Percentiles rank a stretch among this genome's conserved stretches.
Conservation (phyloP, 2,888 invertebrate genomes). For the Melanotus villosus region DNA sequence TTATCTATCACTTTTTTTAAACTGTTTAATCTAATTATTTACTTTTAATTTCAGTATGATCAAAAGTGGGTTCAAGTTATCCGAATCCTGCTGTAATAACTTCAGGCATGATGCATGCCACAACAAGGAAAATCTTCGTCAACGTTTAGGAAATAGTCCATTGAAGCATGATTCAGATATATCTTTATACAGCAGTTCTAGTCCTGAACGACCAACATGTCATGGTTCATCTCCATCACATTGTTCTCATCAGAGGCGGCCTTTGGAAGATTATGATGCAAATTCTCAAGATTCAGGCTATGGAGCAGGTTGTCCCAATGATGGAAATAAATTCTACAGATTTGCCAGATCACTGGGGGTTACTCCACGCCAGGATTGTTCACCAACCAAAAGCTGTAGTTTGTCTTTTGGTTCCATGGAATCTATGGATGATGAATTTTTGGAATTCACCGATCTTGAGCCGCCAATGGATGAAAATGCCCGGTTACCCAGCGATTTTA, state of each 20-base stretch:
- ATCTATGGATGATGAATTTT: conserved; percentile 77
- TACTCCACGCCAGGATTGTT: conserved; percentile 41
- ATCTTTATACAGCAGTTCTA: conserved; percentile 62
- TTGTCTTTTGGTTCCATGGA: conserved; percentile 71
- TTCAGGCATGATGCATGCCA: conserved; percentile 34
- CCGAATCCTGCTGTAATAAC: conserved; percentile 34
- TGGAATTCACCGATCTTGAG: conserved; percentile 76
- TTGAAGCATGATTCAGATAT: conserved; percentile 61
- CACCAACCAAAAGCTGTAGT: conserved; percentile 59
- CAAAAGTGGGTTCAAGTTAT: conserved; percentile 34
- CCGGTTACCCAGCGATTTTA: conserved; percentile 72
- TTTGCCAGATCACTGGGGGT: conserved; percentile 48
- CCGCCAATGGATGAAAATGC: conserved; percentile 67
- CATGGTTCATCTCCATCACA: conserved; percentile 56
- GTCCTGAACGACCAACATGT: conserved; percentile 55
- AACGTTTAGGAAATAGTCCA: conserved; percentile 58
- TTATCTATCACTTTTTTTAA: too few relatives aligned
- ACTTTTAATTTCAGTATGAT: conserved; percentile 48
- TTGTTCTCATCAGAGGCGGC: conserved; percentile 59
- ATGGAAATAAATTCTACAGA: conserved; percentile 57
- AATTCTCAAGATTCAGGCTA: conserved; percentile 76
- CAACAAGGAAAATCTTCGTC: conserved; percentile 61
- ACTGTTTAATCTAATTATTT: not conserved
- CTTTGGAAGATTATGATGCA: conserved; percentile 71
- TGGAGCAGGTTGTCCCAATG: conserved; percentile 65